Percentiles rank a stretch among this genome's conserved stretches.
Conservation (phyloP, 2,113 vertebrate species). For the Eublepharis macularius region DNA sequence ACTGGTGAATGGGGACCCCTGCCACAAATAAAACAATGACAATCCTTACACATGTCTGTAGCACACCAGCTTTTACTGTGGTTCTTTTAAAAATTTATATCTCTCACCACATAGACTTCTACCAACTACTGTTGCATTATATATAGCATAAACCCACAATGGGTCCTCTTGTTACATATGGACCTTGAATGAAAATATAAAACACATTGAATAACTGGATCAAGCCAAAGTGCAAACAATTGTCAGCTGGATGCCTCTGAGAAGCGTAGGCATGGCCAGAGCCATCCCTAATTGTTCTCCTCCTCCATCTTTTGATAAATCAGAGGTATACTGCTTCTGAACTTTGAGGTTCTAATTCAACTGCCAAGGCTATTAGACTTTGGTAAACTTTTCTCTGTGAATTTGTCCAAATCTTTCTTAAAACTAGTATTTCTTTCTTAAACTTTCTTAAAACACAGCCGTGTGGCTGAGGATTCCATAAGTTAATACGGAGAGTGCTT, state of each 20-base stretch:
- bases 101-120: constrained; percentile 20
- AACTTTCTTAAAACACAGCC: no score
- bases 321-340: not conserved
- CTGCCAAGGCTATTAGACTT: not conserved
- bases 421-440: not conserved
- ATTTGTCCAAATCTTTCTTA: not conserved
- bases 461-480: no score
- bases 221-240: not conserved
- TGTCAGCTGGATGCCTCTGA: not conserved
- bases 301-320: not conserved
- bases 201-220: not conserved
- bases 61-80: constrained; percentile 38
- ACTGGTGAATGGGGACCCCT: not conserved
- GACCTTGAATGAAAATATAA: not conserved
- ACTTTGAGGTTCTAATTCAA: not conserved
- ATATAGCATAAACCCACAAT: constrained; percentile 4
- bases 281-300: not conserved
- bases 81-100: constrained; percentile 24
- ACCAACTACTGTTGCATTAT: not conserved
- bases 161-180: not conserved
- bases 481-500: no score
- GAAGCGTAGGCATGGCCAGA: not conserved
- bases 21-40: constrained; percentile 32
- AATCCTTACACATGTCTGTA: constrained; percentile 11
- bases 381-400: not conserved